Percentiles rank a stretch among this genome's conserved stretches.
phyloP scores from a whole-genome alignment of 2,797 vertebrate species.

The Pantherophis vulpinus region DNA sequence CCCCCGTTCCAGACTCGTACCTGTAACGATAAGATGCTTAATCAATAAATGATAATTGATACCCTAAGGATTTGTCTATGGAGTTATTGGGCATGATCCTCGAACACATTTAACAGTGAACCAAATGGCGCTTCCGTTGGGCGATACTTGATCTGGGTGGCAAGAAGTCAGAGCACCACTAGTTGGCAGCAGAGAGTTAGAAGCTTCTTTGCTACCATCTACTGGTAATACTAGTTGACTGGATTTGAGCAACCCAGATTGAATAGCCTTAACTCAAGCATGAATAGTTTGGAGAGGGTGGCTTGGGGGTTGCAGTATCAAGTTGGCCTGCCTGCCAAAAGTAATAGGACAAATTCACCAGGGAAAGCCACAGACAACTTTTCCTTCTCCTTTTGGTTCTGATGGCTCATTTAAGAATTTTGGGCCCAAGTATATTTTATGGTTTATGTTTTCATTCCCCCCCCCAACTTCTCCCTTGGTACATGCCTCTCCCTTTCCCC shows the following conservation, averaged over 20 bases:
- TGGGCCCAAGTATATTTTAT: not conserved
- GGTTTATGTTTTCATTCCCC: conserved; percentile 1
- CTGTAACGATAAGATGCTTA: too few species aligned
- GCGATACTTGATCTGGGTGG: not conserved
- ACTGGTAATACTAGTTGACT: not conserved
- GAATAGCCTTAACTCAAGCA: too few species aligned
- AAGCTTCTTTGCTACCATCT: not conserved
- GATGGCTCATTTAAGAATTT: not conserved
- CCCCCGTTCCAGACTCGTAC: too few species aligned
- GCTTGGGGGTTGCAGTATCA: not conserved
- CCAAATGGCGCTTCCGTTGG: not conserved
- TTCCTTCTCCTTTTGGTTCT: not conserved
- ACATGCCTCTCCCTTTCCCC: not conserved
- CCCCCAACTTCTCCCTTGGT: conserved; percentile 1
- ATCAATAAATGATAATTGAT: too few species aligned
- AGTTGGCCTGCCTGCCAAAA: not conserved
- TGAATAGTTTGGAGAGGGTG: not conserved
- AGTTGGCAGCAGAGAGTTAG: not conserved
- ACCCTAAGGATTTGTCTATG: too few species aligned
- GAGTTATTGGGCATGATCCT: too few species aligned
- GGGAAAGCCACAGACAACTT: not conserved
- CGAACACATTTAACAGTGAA: too few species aligned
- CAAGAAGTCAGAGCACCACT: not conserved
- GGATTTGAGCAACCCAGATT: not conserved
- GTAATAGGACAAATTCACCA: not conserved